Percentiles rank a stretch among this genome's conserved stretches.
These are phyloP conservation scores for Orthosia incerta DNA, from an alignment of 2,888 invertebrate genomes.

Conservation along the genomic window DNA sequence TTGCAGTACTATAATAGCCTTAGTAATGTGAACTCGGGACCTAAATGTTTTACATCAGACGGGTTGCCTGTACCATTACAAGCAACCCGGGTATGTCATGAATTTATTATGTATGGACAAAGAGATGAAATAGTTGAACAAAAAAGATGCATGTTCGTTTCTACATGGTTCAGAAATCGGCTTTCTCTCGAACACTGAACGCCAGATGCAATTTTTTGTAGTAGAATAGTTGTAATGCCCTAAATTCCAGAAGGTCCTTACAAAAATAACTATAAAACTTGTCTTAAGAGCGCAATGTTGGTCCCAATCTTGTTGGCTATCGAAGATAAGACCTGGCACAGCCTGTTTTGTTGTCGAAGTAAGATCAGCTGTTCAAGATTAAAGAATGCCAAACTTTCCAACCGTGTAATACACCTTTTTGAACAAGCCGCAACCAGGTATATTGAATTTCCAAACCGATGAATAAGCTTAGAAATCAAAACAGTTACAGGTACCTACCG, in stretches of 20 bases:
- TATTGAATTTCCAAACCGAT: slow-evolving; percentile 39
- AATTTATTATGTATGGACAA: slow-evolving; percentile 15
- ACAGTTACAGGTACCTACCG: slow-evolving; percentile 62
- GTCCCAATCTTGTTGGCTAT: slow-evolving; percentile 13
- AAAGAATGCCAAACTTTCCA: slow-evolving; percentile 28
- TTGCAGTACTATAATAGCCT: slow-evolving; percentile 42
- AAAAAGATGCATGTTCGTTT: neutral
- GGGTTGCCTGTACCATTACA: slow-evolving; percentile 20
- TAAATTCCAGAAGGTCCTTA: neutral
- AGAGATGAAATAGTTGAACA: neutral
- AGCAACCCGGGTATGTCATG: no score
- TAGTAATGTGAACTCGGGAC: slow-evolving; percentile 46
- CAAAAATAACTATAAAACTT: slow-evolving; percentile 5
- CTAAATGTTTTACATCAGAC: slow-evolving; percentile 46
- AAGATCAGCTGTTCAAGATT: slow-evolving; percentile 47
- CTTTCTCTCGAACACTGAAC: neutral
- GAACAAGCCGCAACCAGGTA: slow-evolving; percentile 26
- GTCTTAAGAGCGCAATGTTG: neutral
- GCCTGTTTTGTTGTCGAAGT: slow-evolving; percentile 17
- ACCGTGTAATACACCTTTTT: slow-evolving; percentile 21
- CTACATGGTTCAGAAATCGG: slow-evolving; percentile 5
- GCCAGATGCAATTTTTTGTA: neutral
- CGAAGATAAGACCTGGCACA: slow-evolving; percentile 21
- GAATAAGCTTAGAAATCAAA: slow-evolving; percentile 51
- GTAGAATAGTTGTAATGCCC: neutral